Conservation (phyloP, 2,888 invertebrate species). For the Rhogogaster chlorosoma region DNA sequence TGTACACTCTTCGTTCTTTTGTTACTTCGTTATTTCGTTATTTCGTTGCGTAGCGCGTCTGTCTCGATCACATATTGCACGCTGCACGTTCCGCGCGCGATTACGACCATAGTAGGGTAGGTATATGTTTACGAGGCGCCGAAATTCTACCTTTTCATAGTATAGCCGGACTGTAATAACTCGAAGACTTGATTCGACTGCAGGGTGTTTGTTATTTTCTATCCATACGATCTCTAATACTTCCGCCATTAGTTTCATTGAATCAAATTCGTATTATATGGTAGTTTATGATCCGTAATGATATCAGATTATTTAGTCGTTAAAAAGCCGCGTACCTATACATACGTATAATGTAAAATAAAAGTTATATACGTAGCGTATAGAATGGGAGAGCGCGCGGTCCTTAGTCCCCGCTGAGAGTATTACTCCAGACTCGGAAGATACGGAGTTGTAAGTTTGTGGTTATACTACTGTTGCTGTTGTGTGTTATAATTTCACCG, state of each 20-base stretch:
- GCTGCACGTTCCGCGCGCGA: not conserved
- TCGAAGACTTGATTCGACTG: not conserved
- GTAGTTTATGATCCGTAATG: not conserved
- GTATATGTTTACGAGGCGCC: not conserved
- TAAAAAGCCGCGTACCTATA: not conserved
- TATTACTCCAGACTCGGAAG: not conserved
- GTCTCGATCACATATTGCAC: not conserved
- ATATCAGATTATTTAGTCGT: not conserved
- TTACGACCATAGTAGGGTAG: not conserved
- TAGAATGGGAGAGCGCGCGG: not conserved
- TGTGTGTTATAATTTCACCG: constrained; percentile 40
- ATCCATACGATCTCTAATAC: not conserved
- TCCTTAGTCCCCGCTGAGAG: not conserved
- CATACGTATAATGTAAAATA: not conserved
- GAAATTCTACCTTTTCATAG: not conserved
- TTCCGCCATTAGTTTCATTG: not conserved
- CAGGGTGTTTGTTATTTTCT: not conserved
- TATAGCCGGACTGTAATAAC: not conserved
- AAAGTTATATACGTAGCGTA: not conserved
- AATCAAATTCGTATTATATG: not conserved
- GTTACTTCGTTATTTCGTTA: not conserved
- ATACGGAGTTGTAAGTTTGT: constrained; percentile 23
- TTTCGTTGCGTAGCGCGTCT: not conserved
- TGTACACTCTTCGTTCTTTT: not conserved
- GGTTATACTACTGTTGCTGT: constrained; percentile 36